Conservation (phyloP, 2,888 invertebrate genomes). For the Anthophora plumipes region DNA sequence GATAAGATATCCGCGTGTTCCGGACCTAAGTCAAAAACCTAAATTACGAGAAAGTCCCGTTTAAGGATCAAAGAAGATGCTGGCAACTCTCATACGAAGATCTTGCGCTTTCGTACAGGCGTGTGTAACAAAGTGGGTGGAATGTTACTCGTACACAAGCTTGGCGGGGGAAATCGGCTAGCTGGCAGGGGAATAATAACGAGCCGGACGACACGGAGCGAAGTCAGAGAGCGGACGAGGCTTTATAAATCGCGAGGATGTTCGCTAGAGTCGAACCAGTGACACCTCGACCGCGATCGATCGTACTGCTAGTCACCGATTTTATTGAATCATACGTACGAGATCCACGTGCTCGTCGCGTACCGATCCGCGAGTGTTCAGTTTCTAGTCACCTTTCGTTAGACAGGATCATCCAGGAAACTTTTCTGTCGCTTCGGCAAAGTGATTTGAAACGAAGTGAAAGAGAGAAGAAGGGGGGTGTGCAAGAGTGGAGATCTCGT, state of each 20-base stretch:
- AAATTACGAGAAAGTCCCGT: no score
- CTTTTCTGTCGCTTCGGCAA: not conserved
- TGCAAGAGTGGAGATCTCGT: constrained; percentile 15
- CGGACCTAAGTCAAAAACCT: no score
- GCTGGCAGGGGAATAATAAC: constrained; percentile 75
- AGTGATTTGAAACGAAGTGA: not conserved
- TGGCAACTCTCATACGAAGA: not conserved
- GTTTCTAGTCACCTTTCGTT: constrained; percentile 1
- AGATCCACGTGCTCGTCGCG: constrained; percentile 33
- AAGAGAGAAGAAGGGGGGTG: no score
- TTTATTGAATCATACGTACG: constrained; percentile 15
- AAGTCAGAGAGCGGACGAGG: constrained; percentile 68
- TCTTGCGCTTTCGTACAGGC: constrained; percentile 22
- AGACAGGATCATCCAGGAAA: not conserved
- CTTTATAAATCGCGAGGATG: constrained; percentile 80
- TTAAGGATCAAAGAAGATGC: constrained; percentile 9
- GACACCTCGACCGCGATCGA: constrained; percentile 69
- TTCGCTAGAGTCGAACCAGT: constrained; percentile 69
- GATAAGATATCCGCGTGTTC: no score
- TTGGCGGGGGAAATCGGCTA: constrained; percentile 47
- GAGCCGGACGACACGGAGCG: constrained; percentile 65
- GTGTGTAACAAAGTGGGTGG: constrained; percentile 50
- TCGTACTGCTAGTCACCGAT: constrained; percentile 42
- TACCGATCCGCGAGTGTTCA: constrained; percentile 21
- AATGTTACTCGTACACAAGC: constrained; percentile 31